Evolutionary conservation across 2,113 vertebrate genomes (phyloP), one percentile per base, ranked within the genome.

Genomic region (Cochlearius cochlearius): DNA sequence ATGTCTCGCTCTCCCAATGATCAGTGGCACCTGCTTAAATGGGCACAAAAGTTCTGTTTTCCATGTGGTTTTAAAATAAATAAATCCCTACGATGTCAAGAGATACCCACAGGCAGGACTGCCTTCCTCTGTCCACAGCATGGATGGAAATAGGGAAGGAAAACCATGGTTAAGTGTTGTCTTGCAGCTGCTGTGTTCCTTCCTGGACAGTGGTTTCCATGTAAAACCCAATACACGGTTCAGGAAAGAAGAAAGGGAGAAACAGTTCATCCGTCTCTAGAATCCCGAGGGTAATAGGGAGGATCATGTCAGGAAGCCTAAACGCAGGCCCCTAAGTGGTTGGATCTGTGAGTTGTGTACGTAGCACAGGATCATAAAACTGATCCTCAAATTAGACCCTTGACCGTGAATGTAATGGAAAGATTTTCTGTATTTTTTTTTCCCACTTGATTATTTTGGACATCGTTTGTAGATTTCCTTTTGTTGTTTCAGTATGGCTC

Each of bases 181-280:
- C 32, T 75, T 69, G 39, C 11, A 60, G 77, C 22, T 68, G 59
- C 49, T 2, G 0, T 52, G 11, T 29, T 74, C 21, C 17, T 56
- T 92, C 34, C 38, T 36, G 71, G 36, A 20, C 20, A 11, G 9
- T 23, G 20, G 8, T 59, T 66, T 55, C 50, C 39, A 3, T n/a
- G 27, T 71, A 9, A 15, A 66, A 49, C 36, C 7, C 9, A 66
- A 23, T 10, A 32, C 17, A 5, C 0, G 0, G 13, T 19, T 58
- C 41, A 34, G 53, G 25, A 47, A 78, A 50, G 18, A 86, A 8
- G 21, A 15, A 25, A 30, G 30, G 30, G 58, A 17, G 27, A 34
- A 75, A 49, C 10, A 12, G 32, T 56, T 60, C 25, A 18, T 82
- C 11, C 21, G 63, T 15, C 41, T 34, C 30, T 27, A 10, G 72